Percentiles rank a stretch among this genome's conserved stretches.
phyloP scores from a whole-genome alignment of 2,888 invertebrate genomes.

The Congeria kusceri region DNA sequence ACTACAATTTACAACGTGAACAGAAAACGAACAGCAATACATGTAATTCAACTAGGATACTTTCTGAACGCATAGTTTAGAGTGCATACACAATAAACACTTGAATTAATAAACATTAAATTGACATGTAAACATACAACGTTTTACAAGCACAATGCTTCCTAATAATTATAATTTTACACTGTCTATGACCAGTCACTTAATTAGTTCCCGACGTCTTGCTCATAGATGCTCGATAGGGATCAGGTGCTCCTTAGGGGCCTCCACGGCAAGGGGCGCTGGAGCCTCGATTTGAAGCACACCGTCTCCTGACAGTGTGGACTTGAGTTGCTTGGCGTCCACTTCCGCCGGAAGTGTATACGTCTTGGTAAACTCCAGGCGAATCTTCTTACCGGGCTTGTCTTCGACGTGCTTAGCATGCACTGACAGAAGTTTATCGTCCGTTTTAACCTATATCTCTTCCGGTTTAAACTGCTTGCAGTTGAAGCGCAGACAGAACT shows the following conservation, averaged over 20 bases:
- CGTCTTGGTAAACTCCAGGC: conserved; percentile 99
- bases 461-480: conserved; percentile 97
- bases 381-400: conserved; percentile 97
- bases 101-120: neutral
- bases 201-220: too few relatives aligned
- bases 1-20: too few relatives aligned
- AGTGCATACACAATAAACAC: too few relatives aligned
- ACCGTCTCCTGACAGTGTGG: conserved; percentile 97
- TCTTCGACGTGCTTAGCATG: conserved; percentile 99
- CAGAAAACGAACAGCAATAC: too few relatives aligned
- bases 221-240: neutral
- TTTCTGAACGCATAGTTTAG: too few relatives aligned
- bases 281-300: conserved; percentile 99
- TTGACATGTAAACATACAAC: too few relatives aligned
- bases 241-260: conserved; percentile 8
- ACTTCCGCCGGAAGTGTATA: conserved; percentile 98
- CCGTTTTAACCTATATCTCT: conserved; percentile 99
- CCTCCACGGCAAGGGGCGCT: conserved; percentile 88
- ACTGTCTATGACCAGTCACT: too few relatives aligned
- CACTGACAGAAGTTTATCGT: conserved; percentile 96
- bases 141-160: too few relatives aligned
- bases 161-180: too few relatives aligned
- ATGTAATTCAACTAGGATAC: too few relatives aligned
- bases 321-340: conserved; percentile 97
- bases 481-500: conserved; percentile 96